Conservation (phyloP, 2,113 vertebrate genomes). For the Damaliscus lunatus region DNA sequence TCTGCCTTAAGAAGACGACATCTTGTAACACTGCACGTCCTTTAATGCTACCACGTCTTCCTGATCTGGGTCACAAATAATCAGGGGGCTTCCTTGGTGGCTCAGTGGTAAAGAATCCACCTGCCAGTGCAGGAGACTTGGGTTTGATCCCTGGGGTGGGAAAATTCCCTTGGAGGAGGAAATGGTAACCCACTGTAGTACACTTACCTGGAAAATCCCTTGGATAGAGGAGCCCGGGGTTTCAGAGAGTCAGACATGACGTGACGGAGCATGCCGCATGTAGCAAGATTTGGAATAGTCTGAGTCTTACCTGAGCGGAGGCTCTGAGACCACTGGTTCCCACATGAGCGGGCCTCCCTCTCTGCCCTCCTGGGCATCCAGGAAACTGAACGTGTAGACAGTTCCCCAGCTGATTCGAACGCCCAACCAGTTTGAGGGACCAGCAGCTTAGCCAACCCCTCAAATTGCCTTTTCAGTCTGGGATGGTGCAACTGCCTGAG, state of each 20-base stretch:
- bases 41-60: not conserved
- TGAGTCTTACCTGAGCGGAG: not conserved
- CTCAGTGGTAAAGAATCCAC: not conserved
- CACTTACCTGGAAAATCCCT: not conserved
- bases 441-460: not conserved
- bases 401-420: not conserved
- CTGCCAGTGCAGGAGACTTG: not conserved
- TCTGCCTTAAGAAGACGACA: not conserved
- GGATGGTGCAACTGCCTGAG: not conserved
- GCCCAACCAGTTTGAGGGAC: not conserved
- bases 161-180: not conserved
- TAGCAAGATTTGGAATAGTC: not conserved
- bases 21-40: accelerated
- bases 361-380: not conserved
- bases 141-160: not conserved
- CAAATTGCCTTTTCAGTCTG: not conserved
- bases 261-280: accelerated
- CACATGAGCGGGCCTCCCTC: not conserved
- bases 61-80: not conserved
- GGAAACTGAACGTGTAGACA: not conserved
- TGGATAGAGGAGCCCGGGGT: not conserved
- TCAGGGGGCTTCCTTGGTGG: not conserved
- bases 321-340: not conserved
- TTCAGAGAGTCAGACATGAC: not conserved
- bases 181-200: not conserved